Percentiles rank a stretch among this genome's conserved stretches.
Evolutionary conservation across 2,797 vertebrate species (phyloP).

Genomic region (Malurus splendens): DNA sequence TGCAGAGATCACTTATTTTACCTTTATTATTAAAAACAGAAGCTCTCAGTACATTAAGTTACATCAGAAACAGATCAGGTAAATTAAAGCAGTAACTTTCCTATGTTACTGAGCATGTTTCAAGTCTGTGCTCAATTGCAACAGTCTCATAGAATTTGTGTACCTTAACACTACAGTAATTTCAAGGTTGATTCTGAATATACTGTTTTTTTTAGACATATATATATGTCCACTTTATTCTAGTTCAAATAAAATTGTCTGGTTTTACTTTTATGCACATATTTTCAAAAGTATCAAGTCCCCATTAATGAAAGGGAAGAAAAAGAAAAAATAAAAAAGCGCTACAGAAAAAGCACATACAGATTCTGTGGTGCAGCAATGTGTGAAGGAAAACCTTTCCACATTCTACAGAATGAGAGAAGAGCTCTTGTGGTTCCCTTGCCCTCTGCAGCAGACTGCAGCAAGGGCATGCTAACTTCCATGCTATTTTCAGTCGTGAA

Average conservation of each 20-base stretch:
- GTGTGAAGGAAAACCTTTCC: not conserved
- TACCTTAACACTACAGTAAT: not conserved
- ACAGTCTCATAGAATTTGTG: not conserved
- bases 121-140: not conserved
- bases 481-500: fast-evolving
- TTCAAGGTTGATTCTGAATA: not conserved
- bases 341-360: not conserved
- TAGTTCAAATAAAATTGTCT: not conserved
- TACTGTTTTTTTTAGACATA: not conserved
- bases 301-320: not conserved
- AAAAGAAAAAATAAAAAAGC: not conserved
- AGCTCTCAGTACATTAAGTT: not conserved
- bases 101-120: not conserved
- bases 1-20: not conserved
- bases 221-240: not conserved
- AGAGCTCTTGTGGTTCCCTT: not conserved
- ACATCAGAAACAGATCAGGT: not conserved
- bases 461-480: not conserved
- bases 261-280: not conserved
- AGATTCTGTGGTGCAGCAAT: not conserved
- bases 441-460: not conserved
- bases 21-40: not conserved
- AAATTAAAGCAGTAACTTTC: not conserved
- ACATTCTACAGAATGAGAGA: not conserved
- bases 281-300: not conserved